Conservation (phyloP, 1,140 invertebrate species). For the Diabrotica undecimpunctata region DNA sequence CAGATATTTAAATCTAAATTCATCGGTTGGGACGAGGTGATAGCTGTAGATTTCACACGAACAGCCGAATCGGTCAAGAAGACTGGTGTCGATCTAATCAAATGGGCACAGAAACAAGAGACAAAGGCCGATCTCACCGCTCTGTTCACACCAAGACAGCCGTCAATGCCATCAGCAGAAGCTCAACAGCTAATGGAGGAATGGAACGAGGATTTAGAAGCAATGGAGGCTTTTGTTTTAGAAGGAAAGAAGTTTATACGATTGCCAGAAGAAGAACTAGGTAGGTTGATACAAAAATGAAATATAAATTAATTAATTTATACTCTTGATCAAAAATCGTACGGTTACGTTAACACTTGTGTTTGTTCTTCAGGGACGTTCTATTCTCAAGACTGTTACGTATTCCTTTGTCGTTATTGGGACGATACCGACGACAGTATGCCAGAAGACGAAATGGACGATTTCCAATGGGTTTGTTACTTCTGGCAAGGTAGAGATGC, state of each 20-base stretch:
- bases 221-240: constrained; percentile 97
- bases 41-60: constrained; percentile 97
- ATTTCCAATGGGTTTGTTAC: constrained; percentile 95
- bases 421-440: constrained; percentile 64
- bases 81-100: constrained; percentile 92
- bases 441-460: constrained; percentile 60
- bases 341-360: too few species aligned
- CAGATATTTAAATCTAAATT: constrained; percentile 98
- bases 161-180: constrained; percentile 56
- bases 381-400: constrained; percentile 95
- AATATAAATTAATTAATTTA: too few species aligned
- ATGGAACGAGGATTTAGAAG: constrained; percentile 94
- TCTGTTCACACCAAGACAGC: constrained; percentile 92
- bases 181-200: constrained; percentile 88
- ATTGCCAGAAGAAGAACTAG: constrained; percentile 91
- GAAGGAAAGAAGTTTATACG: constrained; percentile 96
- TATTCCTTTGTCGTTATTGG: constrained; percentile 96
- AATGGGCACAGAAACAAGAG: constrained; percentile 88
- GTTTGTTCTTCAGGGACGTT: constrained; percentile 69
- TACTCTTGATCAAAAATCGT: too few species aligned
- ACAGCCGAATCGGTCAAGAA: constrained; percentile 95
- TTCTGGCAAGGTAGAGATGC: constrained; percentile 99
- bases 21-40: constrained; percentile 96
- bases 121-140: constrained; percentile 91
- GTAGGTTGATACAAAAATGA: constrained; percentile 49